These are phyloP conservation scores for Urocyon cinereoargenteus DNA, from an alignment of 2,797 vertebrate genomes.

Conservation along the genomic window DNA sequence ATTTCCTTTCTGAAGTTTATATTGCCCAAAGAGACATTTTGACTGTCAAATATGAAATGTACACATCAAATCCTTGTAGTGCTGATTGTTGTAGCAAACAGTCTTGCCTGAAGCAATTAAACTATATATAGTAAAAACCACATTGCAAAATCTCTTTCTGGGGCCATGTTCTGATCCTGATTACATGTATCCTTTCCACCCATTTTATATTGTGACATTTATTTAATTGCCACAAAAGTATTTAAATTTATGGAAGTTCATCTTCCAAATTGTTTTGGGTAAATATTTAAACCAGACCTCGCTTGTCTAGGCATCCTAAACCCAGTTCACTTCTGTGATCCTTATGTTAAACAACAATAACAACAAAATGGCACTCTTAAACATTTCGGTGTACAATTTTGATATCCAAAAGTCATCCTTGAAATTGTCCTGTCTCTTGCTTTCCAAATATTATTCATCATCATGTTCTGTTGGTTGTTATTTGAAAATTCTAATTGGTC, in stretches of 20 bases:
- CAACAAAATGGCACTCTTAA: neutral
- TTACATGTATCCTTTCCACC: conserved; percentile 1
- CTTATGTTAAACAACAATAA: neutral
- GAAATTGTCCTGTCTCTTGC: neutral
- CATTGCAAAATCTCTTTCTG: neutral
- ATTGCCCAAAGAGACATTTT: conserved; percentile 41
- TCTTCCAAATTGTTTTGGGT: conserved; percentile 55
- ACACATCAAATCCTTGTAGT: neutral
- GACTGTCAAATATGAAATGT: neutral
- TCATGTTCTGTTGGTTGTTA: neutral
- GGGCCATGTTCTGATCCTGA: neutral
- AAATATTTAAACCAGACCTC: conserved; percentile 57
- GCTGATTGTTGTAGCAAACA: conserved; percentile 18
- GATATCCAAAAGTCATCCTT: neutral
- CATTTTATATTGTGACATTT: conserved; percentile 29
- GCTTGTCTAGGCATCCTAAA: neutral
- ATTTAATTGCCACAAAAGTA: conserved; percentile 29
- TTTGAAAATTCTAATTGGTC: neutral
- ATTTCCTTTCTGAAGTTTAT: conserved; percentile 41
- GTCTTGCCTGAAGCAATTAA: conserved; percentile 19
- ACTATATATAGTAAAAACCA: neutral
- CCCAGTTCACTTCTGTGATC: neutral
- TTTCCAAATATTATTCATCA: neutral
- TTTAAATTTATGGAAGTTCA: neutral
- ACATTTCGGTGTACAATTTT: neutral